Base-by-base conservation (phyloP, 1,140 invertebrate genomes). In the Hestina assimilis region DNA sequence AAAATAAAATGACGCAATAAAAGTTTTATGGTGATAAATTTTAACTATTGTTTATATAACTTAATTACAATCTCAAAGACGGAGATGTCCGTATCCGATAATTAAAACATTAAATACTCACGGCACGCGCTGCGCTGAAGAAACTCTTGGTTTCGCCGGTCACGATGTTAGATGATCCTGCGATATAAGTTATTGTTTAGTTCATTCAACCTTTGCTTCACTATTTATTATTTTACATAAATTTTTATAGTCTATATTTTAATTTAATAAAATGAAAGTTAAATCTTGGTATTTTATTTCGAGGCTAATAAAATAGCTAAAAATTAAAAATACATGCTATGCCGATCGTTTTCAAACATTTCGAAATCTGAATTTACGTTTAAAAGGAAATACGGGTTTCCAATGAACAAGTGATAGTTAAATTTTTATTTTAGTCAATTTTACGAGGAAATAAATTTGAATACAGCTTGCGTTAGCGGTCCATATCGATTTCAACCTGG, bases 61-160 rank as follows among this genome's bases (percentile, higher is more conserved):
- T 38, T 38, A 38, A 19, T 38, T 38, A 38, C 15, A 7, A 38
- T 19, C 7, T 38, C 14, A 1, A 4, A 35, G 33, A 17, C 12
- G 4, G 14, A 35, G 6, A 19, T 38, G 33, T 12, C 62, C 35
- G 48, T 59, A 78, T 77, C 71, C 71, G 72, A 76, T 78, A 72
- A 74, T 69, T 67, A 69, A 63, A 68, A 62, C 40, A 72, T 81
- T 68, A 68, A 56, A 52, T 66, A 94, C 93, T 92, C 92, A 96
- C 95, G 56, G 94, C 94, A 91, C 94, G 92, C 50, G 95, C 95
- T 70, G 94, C 93, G 67, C 94, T 96, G 89, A 97, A 95, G 89
- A 96, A 93, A 81, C 95, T 96, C 80, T 95, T 96, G 0, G 94
- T 96, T 86, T 96, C 95, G 46, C 96, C 95, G 64, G 95, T 95